Base-by-base conservation (phyloP, 1,140 invertebrate species). In the Metopolophium dirhodum region DNA sequence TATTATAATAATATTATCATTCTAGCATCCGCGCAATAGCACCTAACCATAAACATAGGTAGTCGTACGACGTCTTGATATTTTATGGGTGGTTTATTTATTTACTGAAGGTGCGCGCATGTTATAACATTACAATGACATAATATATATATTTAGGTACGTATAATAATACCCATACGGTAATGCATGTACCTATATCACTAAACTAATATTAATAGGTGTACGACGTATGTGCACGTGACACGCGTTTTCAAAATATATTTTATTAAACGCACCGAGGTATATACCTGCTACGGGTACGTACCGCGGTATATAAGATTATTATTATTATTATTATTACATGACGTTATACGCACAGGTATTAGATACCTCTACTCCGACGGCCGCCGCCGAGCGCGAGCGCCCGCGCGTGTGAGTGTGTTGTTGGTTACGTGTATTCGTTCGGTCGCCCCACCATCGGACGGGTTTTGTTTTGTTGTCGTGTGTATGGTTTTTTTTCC, bases 391-490 rank as follows among this genome's bases (percentile, higher is more conserved):
- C 23, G 20, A 45, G 37, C n/a, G n/a, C n/a, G 37, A 35, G 3
- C 49, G 49, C 49, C 20, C 51, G 49, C 51, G 87, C 23, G 49
- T 35, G 4, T 41, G 49, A 37, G 87, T 89, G 77, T 92, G 49
- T 93, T 93, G 91, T 93, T 85, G 82, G 91, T 93, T 85, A 93
- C 91, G 91, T 85, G n/a, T n/a, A 22, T 47, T 18, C 30, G 45
- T 37, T 37, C 90, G 9, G 45, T 49, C 82, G 47, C 77, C 91
- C 91, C 91, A 30, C 91, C 77, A 51, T n/a, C 47, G 45, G 77
- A 92, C 91, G 35, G 91, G 91, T 92, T 92, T 91, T 92, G 90
- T 91, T 47, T 91, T 85, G 47, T 92, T 85, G 30, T 37, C 37
- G 82, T 83, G 82, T 85, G 83, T 85, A 45, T 26, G 83, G 83